Evolutionary conservation across 30 jellyfish, hydroid and myxozoan species (phyloP), one percentile per base, ranked within the genome.

Genomic region (Pseudorhiza aurosa): DNA sequence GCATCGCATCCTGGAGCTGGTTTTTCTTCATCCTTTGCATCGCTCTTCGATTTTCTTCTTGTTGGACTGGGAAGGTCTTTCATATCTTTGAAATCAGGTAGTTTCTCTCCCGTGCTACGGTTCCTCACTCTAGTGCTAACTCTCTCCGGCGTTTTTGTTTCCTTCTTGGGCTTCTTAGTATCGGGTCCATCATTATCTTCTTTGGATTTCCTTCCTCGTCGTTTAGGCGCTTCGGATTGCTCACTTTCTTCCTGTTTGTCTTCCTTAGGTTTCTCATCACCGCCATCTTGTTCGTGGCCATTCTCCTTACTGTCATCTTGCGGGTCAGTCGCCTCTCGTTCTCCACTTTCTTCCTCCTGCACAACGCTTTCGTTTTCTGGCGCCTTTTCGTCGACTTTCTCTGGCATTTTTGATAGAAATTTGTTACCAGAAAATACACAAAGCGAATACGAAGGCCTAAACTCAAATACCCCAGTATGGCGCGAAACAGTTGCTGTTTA

Each of bases 61-160:
- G 85, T 58, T 19, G 92, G 77, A 73, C 83, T 68, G 40, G 88
- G 88, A n/a, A 72, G 68, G 46, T 72, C 95, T 18, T 81, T 50
- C 82, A 57, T 72, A 71, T 83, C 95, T 50, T 84, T 84, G 88
- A 84, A 68, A 17, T 60, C 95, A 10, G 95, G 95, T 60, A 84
- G 31, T 67, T 84, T 84, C 51, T 72, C 85, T 2, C 95, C 95
- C 1, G 51, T 30, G 30, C 86, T 84, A 24, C 86, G 88, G 55
- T 84, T 84, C 58, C 86, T 60, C 4, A 84, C 85, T 49, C 95
- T 55, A 11, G 75, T 50, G 79, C 95, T 84, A 8, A 73, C 73
- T 47, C 95, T 45, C 36, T 62, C 95, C 22, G 95, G 95, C 7
- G 88, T 56, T 33, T 72, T 84, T n/a, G 47, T 26, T 29, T 81